A percentile compares a stretch with the other conserved stretches of the same genome.
phyloP scores from a whole-genome alignment of 2,797 vertebrate genomes.

The Staurois parvus region DNA sequence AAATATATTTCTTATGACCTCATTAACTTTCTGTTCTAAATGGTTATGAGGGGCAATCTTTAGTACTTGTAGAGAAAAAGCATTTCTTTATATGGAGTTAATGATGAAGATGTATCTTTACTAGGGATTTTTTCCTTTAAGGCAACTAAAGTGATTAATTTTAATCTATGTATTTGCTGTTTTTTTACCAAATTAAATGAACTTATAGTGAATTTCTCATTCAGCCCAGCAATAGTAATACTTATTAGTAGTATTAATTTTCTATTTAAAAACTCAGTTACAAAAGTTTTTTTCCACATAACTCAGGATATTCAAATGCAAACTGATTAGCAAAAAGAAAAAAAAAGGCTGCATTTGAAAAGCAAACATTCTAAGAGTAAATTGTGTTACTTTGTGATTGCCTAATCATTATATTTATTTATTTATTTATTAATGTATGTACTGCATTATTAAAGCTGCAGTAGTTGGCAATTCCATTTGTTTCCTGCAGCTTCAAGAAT shows the following conservation, averaged over 20 bases:
- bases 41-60: conserved; percentile 51
- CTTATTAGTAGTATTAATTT: too few relatives aligned
- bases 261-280: too few relatives aligned
- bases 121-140: conserved; percentile 22
- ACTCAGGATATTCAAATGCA: too few relatives aligned
- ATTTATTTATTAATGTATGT: too few relatives aligned
- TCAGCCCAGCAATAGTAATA: neutral
- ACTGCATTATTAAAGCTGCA: too few relatives aligned
- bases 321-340: neutral
- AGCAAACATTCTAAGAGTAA: too few relatives aligned
- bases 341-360: too few relatives aligned
- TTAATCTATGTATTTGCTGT: neutral
- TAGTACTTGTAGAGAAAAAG: conserved; percentile 47
- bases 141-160: conserved; percentile 22
- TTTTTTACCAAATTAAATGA: conserved; percentile 7
- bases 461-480: too few relatives aligned
- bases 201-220: neutral
- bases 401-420: too few relatives aligned
- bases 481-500: too few relatives aligned
- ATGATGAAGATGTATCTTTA: conserved; percentile 43
- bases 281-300: too few relatives aligned
- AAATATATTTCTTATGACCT: conserved; percentile 51
- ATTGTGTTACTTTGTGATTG: too few relatives aligned
- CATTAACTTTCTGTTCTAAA: conserved; percentile 53
- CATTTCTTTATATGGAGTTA: conserved; percentile 41